A percentile compares a stretch with the other conserved stretches of the same genome.
phyloP scores from a whole-genome alignment of 2,888 invertebrate species.

The Hirtodrosophila histrioides region DNA sequence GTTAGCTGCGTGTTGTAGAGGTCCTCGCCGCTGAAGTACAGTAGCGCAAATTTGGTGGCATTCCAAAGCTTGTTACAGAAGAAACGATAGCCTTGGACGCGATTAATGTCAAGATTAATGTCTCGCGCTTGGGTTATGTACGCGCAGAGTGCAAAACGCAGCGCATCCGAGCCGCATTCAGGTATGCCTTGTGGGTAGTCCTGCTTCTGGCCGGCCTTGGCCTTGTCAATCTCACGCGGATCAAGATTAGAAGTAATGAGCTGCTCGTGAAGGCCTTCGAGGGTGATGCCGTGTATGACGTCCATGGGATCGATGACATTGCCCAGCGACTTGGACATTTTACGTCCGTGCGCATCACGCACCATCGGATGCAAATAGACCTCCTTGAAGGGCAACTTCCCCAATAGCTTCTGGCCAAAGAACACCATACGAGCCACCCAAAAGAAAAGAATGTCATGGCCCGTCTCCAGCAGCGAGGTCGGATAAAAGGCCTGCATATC shows the following conservation, averaged over 20 bases:
- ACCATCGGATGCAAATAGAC: slow-evolving; percentile 98
- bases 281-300: slow-evolving; percentile 93
- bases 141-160: slow-evolving; percentile 93
- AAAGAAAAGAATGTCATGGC: slow-evolving; percentile 99
- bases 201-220: slow-evolving; percentile 90
- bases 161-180: slow-evolving; percentile 90
- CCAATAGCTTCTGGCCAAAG: slow-evolving; percentile 95
- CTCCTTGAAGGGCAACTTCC: slow-evolving; percentile 95
- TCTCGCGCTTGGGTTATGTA: slow-evolving; percentile 95
- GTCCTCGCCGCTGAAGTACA: slow-evolving; percentile 87
- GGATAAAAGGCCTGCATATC: slow-evolving; percentile 94
- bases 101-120: slow-evolving; percentile 97
- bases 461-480: slow-evolving; percentile 95
- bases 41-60: slow-evolving; percentile 95
- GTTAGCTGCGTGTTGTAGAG: slow-evolving; percentile 83
- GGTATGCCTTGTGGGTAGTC: slow-evolving; percentile 97
- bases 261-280: slow-evolving; percentile 91
- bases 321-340: slow-evolving; percentile 99
- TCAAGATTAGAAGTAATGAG: slow-evolving; percentile 93
- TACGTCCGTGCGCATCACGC: slow-evolving; percentile 98
- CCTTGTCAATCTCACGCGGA: slow-evolving; percentile 91
- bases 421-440: slow-evolving; percentile 99
- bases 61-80: slow-evolving; percentile 99
- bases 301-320: slow-evolving; percentile 99
- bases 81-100: slow-evolving; percentile 96